Conservation (phyloP, 1,140 invertebrate genomes). For the Drosophila obscura region DNA sequence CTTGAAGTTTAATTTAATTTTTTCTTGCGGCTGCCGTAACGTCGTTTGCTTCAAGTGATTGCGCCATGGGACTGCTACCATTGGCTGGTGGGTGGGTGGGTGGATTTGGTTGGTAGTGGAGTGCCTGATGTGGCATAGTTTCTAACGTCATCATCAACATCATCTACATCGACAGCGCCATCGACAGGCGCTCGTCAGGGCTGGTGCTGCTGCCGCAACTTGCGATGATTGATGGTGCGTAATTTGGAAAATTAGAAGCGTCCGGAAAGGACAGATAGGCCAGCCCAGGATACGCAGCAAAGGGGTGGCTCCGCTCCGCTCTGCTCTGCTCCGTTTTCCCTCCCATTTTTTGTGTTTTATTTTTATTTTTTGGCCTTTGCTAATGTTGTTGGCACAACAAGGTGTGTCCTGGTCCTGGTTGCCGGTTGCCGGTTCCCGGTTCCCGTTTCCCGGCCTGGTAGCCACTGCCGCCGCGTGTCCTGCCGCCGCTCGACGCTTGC, state of each 20-base stretch:
- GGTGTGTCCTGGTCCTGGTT: constrained; percentile 67
- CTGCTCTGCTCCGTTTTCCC: constrained; percentile 28
- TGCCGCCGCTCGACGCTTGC: constrained; percentile 56
- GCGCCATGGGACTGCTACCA: constrained; percentile 54
- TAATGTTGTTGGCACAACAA: constrained; percentile 83
- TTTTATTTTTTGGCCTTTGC: constrained; percentile 60
- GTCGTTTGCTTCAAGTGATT: constrained; percentile 65
- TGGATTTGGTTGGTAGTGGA: constrained; percentile 20
- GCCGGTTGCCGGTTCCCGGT: background rate
- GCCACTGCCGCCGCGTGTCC: constrained; percentile 52
- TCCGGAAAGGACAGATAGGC: constrained; percentile 32
- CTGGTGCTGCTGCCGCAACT: constrained; percentile 52
- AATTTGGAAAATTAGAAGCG: constrained; percentile 82
- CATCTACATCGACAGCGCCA: constrained; percentile 50
- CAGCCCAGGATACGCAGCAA: constrained; percentile 44
- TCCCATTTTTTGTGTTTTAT: constrained; percentile 13
- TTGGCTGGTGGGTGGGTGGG: constrained; percentile 51
- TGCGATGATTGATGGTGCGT: constrained; percentile 81
- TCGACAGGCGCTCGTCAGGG: constrained; percentile 70
- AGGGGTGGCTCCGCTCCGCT: constrained; percentile 62
- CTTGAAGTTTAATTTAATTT: constrained; percentile 80
- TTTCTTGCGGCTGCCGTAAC: constrained; percentile 70
- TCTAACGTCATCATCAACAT: constrained; percentile 67
- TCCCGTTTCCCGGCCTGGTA: constrained; percentile 26
- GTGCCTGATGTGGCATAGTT: constrained; percentile 40